Base-by-base conservation (phyloP, 92 coral and sea anemone genomes). In the Actinostola sp. region DNA sequence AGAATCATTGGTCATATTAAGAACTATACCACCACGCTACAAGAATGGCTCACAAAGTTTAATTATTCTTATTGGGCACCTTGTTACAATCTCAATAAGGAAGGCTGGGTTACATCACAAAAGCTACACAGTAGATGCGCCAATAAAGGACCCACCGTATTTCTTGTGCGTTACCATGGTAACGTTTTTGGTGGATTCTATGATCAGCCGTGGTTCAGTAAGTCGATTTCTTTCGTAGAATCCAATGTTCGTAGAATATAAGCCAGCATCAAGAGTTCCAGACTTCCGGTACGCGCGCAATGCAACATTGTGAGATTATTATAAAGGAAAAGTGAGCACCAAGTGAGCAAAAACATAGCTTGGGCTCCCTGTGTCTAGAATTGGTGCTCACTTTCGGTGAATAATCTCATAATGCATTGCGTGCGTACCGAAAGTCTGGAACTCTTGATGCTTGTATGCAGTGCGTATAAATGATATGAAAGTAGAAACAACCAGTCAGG, bases 141-240 rank as follows among this genome's bases (percentile, higher is more conserved):
- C 44, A 67, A 75, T 16, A 71, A 59, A 68, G 92, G 92, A 3
- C 78, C 92, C 19, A 55, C 76, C 0, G 23, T 87, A 32, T 56
- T 82, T 3, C 33, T 87, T 31, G 71, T 83, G 10, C 72, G 92
- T 35, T 72, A 68, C 20, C 23, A 51, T 12, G 78, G 82, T 21
- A 52, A 75, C 28, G 52, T 87, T 8, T 70, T 87, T 50, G 92
- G 92, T 61, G 92, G 88, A 67, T 79, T 86, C 43, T 63, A 69
- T 41, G 92, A 86, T 57, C 77, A 82, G 54, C 64, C 81, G 13
- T 63, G 41, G 72, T 16, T 39, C 20, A 64, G 81, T 75, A 32
- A 24, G 63, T 75, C 25, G 14, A 41, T 21, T 25, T 15, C 20
- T 26, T 14, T 20, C 16, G 17, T 59, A 1, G n/a, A 17, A n/a